Conservation (phyloP, 2,888 invertebrate species). For the Ommatoiulus sabulosus region DNA sequence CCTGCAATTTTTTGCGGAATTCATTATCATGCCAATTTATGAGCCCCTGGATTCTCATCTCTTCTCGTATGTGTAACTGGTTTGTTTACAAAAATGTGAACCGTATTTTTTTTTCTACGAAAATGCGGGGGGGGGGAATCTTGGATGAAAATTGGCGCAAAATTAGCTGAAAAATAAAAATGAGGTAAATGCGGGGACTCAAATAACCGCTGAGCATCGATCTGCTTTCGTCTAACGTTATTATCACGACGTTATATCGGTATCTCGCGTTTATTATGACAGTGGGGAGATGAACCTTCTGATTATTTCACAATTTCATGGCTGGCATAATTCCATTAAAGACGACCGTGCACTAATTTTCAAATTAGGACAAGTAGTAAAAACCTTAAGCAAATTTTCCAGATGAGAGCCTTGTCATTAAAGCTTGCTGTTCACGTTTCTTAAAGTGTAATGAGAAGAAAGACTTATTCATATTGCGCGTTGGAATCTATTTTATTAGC, state of each 20-base stretch:
- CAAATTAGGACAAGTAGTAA: background rate
- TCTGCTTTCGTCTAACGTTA: background rate
- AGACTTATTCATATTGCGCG: no score
- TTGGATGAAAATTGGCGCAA: background rate
- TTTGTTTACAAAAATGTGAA: background rate
- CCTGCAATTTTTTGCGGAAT: background rate
- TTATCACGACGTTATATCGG: background rate
- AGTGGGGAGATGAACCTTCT: background rate
- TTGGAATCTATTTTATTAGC: no score
- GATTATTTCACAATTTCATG: background rate
- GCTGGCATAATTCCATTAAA: background rate
- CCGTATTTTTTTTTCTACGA: background rate
- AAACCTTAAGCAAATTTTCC: background rate
- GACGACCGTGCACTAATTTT: background rate
- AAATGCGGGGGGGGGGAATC: background rate
- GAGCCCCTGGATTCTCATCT: background rate
- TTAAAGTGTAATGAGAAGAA: no score
- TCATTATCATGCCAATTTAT: constrained; percentile 30
- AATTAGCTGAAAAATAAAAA: background rate
- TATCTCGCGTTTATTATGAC: background rate
- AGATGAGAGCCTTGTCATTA: no score
- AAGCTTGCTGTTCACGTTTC: no score
- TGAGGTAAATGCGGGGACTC: background rate
- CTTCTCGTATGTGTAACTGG: background rate
- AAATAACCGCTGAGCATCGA: background rate